Conservation (phyloP, 1,140 invertebrate species). For the Drosophila nasuta region DNA sequence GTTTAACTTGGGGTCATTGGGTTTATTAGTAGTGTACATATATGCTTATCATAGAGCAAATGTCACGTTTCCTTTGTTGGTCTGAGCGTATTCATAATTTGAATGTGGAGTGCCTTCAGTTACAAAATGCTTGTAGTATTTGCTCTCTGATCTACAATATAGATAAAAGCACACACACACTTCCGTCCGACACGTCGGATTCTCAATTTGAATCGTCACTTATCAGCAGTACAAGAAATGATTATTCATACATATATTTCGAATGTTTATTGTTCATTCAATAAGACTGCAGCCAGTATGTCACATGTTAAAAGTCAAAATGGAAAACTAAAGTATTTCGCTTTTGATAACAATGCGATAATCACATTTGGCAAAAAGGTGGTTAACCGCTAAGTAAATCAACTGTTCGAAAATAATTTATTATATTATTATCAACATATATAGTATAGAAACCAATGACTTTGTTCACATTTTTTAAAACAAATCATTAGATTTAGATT, state of each 20-base stretch:
- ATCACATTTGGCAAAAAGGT: slow-evolving; percentile 1
- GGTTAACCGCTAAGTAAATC: too few relatives aligned
- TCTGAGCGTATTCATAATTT: not conserved
- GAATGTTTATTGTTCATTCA: slow-evolving; percentile 40
- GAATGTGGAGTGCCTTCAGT: not conserved
- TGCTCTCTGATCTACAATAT: slow-evolving; percentile 5
- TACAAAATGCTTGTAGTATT: not conserved
- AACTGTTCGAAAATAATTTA: too few relatives aligned
- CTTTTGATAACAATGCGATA: slow-evolving; percentile 38
- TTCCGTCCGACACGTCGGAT: slow-evolving; percentile 17
- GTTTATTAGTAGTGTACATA: slow-evolving; percentile 1
- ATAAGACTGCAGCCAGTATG: slow-evolving; percentile 33
- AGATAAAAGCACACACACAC: slow-evolving; percentile 18
- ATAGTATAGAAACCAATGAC: too few relatives aligned
- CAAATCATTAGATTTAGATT: too few relatives aligned
- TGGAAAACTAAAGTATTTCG: slow-evolving; percentile 5
- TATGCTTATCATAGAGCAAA: slow-evolving; percentile 1
- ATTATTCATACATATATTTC: slow-evolving; percentile 63
- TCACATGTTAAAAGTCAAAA: slow-evolving; percentile 60
- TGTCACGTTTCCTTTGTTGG: not conserved
- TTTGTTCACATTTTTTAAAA: too few relatives aligned
- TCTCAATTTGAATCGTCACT: slow-evolving; percentile 30
- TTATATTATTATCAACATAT: too few relatives aligned
- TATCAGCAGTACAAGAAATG: slow-evolving; percentile 48
- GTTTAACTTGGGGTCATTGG: not conserved